phyloP scores from a whole-genome alignment of 2,797 vertebrate genomes.

The Semaprochilodus insignis region DNA sequence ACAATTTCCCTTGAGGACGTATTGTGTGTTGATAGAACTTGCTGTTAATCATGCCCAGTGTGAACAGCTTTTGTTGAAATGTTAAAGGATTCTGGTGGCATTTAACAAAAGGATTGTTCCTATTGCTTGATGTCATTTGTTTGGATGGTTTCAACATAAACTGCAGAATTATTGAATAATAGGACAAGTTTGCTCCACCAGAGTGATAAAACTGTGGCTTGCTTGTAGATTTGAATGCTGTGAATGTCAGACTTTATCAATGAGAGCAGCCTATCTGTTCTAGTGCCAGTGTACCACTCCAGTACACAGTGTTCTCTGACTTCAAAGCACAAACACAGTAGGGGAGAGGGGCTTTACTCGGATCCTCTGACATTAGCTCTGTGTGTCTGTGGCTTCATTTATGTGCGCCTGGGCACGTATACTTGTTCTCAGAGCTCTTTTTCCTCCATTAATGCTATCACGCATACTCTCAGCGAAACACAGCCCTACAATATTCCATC shows the following conservation, averaged over 20 bases:
- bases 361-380: slow-evolving; percentile 26
- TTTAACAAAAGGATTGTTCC: background rate
- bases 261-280: slow-evolving; percentile 24
- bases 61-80: background rate
- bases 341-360: slow-evolving; percentile 21
- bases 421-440: slow-evolving; percentile 9
- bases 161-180: background rate
- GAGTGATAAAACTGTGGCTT: slow-evolving; percentile 6
- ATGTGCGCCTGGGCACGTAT: slow-evolving; percentile 16
- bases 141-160: background rate
- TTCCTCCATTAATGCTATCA: slow-evolving; percentile 26
- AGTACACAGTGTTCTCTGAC: slow-evolving; percentile 47
- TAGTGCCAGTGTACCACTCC: slow-evolving; percentile 31
- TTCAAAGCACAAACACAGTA: slow-evolving; percentile 41
- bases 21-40: background rate
- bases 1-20: background rate
- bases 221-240: slow-evolving; percentile 13
- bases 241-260: slow-evolving; percentile 33
- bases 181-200: background rate
- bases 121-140: background rate
- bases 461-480: background rate
- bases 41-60: background rate
- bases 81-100: background rate
- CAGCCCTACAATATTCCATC: background rate
- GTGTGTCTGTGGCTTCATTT: slow-evolving; percentile 15